Evolutionary conservation across 37 sponge, comb jelly and placozoan species (phyloP).

Genomic region (Ephydatia muelleri): DNA sequence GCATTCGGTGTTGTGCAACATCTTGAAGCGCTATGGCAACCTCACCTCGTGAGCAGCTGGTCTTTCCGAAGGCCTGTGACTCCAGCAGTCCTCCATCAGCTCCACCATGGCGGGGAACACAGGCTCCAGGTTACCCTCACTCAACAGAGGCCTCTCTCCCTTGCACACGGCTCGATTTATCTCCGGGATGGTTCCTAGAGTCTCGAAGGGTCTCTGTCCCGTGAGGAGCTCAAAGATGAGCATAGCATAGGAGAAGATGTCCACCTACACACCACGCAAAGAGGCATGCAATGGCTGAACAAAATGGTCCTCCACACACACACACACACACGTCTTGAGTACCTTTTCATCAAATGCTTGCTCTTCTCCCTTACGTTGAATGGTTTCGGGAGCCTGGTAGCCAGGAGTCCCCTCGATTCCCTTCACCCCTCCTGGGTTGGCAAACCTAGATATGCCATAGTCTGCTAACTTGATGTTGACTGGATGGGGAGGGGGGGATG

Average conservation of each 20-base stretch:
- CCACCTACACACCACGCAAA: slow-evolving; percentile 65
- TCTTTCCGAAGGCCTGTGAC: slow-evolving; percentile 61
- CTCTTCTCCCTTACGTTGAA: slow-evolving; percentile 74
- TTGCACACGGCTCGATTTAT: slow-evolving; percentile 70
- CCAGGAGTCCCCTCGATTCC: slow-evolving; percentile 95
- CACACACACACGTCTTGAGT: not conserved
- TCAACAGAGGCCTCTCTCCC: slow-evolving; percentile 70
- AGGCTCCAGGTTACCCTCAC: slow-evolving; percentile 72
- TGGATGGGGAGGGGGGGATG: not conserved
- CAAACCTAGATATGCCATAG: slow-evolving; percentile 92
- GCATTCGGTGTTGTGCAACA: too few species aligned
- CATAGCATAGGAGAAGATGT: slow-evolving; percentile 97
- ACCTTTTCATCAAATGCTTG: slow-evolving; percentile 90
- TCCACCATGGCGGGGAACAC: slow-evolving; percentile 79
- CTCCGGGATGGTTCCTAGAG: slow-evolving; percentile 61
- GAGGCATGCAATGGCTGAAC: not conserved
- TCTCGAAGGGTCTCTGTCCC: slow-evolving; percentile 85
- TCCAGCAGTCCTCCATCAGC: slow-evolving; percentile 93
- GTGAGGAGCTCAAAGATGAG: slow-evolving; percentile 89
- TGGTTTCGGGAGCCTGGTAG: slow-evolving; percentile 90
- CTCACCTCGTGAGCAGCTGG: slow-evolving; percentile 78
- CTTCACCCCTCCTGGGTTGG: slow-evolving; percentile 87
- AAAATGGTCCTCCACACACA: not conserved
- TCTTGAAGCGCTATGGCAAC: too few species aligned
- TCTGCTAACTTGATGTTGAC: slow-evolving; percentile 90